Percentiles rank a stretch among this genome's conserved stretches.
Evolutionary conservation across 1,140 invertebrate genomes (phyloP).

Genomic region (Harpegnathos saltator): DNA sequence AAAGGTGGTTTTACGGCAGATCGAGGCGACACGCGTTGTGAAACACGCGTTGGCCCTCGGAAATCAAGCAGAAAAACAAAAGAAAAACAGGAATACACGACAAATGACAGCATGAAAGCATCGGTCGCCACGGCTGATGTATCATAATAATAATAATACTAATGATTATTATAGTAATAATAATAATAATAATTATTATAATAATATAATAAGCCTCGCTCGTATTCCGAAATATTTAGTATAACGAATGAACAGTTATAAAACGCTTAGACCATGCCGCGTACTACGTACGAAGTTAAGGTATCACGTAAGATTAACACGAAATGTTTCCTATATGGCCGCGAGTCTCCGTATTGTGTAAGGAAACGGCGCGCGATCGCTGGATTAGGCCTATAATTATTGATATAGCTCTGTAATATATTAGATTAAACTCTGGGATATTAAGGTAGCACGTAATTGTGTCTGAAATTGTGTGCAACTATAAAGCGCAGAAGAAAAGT

Average conservation of each 20-base stretch:
- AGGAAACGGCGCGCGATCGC: constrained; percentile 54
- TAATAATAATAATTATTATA: no score
- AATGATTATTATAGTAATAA: no score
- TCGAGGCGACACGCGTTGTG: neutral
- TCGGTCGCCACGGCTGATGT: constrained; percentile 54
- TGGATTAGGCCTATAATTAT: constrained; percentile 68
- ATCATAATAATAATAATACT: constrained; percentile 68
- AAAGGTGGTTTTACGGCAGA: constrained; percentile 4
- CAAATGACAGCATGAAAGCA: constrained; percentile 39
- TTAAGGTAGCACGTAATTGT: constrained; percentile 39
- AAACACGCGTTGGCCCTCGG: neutral
- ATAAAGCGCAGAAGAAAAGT: constrained; percentile 23
- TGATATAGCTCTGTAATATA: constrained; percentile 68
- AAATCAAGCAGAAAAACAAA: constrained; percentile 34
- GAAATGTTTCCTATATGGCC: constrained; percentile 74
- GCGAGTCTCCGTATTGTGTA: constrained; percentile 74
- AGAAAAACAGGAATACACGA: constrained; percentile 35
- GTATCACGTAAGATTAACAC: constrained; percentile 73
- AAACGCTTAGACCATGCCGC: constrained; percentile 75
- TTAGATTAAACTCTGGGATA: constrained; percentile 51
- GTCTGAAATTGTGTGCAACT: constrained; percentile 47
- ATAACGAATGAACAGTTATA: constrained; percentile 75
- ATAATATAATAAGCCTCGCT: constrained; percentile 79
- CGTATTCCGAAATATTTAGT: constrained; percentile 82
- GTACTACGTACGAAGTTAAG: constrained; percentile 65